Conservation (phyloP, 2,888 invertebrate species). For the Unio delphinus region DNA sequence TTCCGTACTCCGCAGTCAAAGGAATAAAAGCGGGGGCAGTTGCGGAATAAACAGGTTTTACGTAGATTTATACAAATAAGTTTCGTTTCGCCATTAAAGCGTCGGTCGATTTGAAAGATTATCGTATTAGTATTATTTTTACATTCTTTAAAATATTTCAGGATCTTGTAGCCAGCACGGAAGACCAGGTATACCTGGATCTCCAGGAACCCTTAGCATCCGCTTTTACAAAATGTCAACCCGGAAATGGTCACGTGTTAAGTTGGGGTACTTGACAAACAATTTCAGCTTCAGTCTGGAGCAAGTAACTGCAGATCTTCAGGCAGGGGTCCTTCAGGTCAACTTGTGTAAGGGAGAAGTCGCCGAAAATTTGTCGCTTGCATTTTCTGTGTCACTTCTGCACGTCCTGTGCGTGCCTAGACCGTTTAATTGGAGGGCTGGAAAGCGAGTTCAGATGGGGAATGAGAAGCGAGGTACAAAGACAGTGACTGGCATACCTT, state of each 20-base stretch:
- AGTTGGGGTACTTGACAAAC: conserved; percentile 40
- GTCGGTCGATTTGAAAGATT: no score
- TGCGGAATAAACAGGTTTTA: no score
- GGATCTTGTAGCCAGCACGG: conserved; percentile 37
- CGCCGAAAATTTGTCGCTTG: conserved; percentile 72
- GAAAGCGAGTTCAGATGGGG: conserved; percentile 13
- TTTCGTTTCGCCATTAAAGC: no score
- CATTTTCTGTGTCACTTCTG: conserved; percentile 72
- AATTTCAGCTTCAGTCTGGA: conserved; percentile 40
- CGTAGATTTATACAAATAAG: no score
- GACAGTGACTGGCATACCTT: conserved; percentile 44
- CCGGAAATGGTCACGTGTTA: conserved; percentile 29
- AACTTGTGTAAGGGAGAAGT: conserved; percentile 54
- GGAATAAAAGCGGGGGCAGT: no score
- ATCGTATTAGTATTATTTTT: no score
- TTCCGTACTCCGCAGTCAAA: no score
- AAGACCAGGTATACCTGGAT: conserved; percentile 55
- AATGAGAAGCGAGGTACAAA: conserved; percentile 18
- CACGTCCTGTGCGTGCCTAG: conserved; percentile 74
- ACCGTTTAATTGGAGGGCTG: conserved; percentile 22
- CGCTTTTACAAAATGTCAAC: conserved; percentile 49
- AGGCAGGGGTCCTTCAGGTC: conserved; percentile 52
- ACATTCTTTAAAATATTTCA: conserved; percentile 2
- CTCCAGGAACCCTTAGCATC: conserved; percentile 60
- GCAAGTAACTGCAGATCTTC: conserved; percentile 49